Conservation (phyloP, 2,797 vertebrate genomes). For the Gallinago solitaria region DNA sequence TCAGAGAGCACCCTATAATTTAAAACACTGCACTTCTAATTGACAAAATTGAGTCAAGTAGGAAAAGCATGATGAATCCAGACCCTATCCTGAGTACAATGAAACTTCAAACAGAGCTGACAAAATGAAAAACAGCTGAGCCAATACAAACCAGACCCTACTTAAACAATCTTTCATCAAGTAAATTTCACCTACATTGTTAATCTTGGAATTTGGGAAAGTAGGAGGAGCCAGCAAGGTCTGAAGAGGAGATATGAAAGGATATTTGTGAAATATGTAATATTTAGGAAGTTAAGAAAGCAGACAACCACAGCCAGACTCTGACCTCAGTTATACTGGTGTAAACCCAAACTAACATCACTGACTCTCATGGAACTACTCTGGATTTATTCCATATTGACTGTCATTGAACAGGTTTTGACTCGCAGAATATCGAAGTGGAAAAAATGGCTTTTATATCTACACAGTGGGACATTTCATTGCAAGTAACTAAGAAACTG, state of each 20-base stretch:
- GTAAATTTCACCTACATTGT: constrained; percentile 26
- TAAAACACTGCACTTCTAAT: constrained; percentile 16
- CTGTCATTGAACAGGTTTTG: too few relatives aligned
- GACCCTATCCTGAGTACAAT: not conserved
- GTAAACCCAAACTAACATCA: constrained; percentile 45
- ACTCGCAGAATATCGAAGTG: not conserved
- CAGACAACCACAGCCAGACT: constrained; percentile 7
- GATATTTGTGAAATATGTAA: not conserved
- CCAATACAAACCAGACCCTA: constrained; percentile 43
- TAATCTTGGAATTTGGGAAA: constrained; percentile 37
- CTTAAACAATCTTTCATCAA: constrained; percentile 43
- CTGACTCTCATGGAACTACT: not conserved
- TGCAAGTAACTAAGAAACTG: not conserved
- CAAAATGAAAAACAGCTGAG: constrained; percentile 33
- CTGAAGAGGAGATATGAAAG: not conserved
- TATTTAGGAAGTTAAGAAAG: constrained; percentile 11
- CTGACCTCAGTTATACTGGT: constrained; percentile 33
- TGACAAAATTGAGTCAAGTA: constrained; percentile 26
- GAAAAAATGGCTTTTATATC: not conserved
- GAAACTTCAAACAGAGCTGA: constrained; percentile 17
- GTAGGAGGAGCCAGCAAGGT: not conserved
- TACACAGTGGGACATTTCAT: not conserved
- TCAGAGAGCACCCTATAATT: constrained; percentile 14
- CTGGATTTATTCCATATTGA: constrained; percentile 31
- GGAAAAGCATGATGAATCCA: constrained; percentile 21